Evolutionary conservation across 2,113 vertebrate species (phyloP).

Genomic region (Cercopithecus mona): DNA sequence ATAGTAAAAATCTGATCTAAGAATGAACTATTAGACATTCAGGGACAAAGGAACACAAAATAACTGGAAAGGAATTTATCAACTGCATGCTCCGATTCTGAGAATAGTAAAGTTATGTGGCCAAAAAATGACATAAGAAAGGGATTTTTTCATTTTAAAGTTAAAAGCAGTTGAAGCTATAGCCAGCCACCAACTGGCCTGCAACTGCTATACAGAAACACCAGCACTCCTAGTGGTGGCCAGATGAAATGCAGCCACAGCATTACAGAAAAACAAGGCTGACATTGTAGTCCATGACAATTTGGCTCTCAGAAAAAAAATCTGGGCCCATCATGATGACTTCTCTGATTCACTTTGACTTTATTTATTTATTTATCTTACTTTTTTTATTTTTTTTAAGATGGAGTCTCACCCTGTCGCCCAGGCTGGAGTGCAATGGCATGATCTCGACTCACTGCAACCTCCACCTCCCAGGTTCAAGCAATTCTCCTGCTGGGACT

Average conservation of each 20-base stretch:
- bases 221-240: neutral
- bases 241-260: neutral
- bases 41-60: conserved; percentile 4
- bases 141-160: neutral
- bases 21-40: neutral
- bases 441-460: no score
- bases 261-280: neutral
- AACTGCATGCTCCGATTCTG: neutral
- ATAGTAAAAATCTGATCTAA: conserved; percentile 25
- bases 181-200: neutral
- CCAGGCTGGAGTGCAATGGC: no score
- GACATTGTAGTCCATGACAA: neutral
- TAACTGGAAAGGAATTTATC: neutral
- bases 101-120: neutral
- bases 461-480: no score
- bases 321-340: neutral
- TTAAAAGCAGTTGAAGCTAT: neutral
- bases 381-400: neutral
- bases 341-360: conserved; percentile 8
- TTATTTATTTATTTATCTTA: neutral
- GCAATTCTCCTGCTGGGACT: no score
- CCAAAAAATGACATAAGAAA: neutral
- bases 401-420: no score
- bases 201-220: neutral
- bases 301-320: neutral